A percentile compares a stretch with the other conserved stretches of the same genome.
Conservation (phyloP, 2,113 vertebrate genomes). For the Cephalopholis sonnerati region DNA sequence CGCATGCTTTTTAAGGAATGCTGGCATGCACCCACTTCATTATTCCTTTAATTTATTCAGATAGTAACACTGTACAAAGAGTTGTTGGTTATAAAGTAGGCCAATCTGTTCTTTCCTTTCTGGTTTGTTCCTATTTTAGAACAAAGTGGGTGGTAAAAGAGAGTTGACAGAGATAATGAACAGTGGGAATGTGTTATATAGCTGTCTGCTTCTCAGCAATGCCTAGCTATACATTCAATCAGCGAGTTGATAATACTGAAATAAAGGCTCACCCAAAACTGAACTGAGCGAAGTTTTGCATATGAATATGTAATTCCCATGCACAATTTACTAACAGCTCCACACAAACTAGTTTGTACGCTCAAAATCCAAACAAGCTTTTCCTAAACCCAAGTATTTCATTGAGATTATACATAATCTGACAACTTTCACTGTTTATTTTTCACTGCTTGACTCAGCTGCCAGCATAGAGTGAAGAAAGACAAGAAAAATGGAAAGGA, state of each 20-base stretch:
- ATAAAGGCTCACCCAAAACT: not conserved
- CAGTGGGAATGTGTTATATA: not conserved
- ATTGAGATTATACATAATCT: too few relatives aligned
- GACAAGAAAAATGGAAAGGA: too few relatives aligned
- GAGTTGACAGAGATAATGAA: slow-evolving; percentile 39
- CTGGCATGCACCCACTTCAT: not conserved
- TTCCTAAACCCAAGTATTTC: not conserved
- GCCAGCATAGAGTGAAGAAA: not conserved
- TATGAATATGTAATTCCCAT: not conserved
- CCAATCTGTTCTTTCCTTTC: slow-evolving; percentile 45
- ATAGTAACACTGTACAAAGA: slow-evolving; percentile 26
- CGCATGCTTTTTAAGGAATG: not conserved
- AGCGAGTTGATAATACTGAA: not conserved
- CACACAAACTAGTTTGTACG: not conserved
- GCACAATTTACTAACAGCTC: too few relatives aligned
- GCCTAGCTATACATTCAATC: slow-evolving; percentile 16
- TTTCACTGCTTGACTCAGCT: not conserved
- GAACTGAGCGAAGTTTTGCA: not conserved
- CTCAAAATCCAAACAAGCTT: not conserved
- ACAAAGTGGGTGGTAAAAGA: slow-evolving; percentile 41
- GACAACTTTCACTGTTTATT: not conserved
- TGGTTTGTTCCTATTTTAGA: slow-evolving; percentile 48
- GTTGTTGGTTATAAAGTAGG: slow-evolving; percentile 45
- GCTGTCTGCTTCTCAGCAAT: slow-evolving; percentile 16
- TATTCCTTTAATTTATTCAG: slow-evolving; percentile 29